These are phyloP conservation scores for Drosophila trichaetosa DNA, from an alignment of 2,888 invertebrate genomes.

Conservation along the genomic window DNA sequence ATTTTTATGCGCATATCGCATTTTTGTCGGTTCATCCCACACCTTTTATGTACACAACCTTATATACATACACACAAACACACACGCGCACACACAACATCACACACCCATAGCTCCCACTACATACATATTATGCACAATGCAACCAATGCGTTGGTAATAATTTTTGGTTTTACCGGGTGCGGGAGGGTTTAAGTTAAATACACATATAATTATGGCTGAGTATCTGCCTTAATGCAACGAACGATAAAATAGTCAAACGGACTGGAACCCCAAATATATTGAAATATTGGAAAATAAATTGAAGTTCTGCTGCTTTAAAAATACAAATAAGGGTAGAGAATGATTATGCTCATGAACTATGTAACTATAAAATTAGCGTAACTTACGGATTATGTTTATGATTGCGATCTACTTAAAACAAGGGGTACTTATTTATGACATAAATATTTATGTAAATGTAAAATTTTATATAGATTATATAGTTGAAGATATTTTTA, in stretches of 20 bases:
- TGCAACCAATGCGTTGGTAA: constrained; percentile 42
- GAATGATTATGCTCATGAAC: neutral
- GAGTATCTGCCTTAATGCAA: constrained; percentile 25
- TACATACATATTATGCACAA: constrained; percentile 26
- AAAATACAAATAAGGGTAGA: too few relatives aligned
- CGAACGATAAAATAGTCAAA: constrained; percentile 11
- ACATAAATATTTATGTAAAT: neutral
- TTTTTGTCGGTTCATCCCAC: constrained; percentile 79
- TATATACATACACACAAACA: constrained; percentile 23
- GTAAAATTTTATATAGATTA: neutral
- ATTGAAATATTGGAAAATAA: neutral
- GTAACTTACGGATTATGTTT: neutral
- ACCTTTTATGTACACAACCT: constrained; percentile 56
- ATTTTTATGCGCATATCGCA: constrained; percentile 74
- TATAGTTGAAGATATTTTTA: neutral
- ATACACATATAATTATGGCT: constrained; percentile 33
- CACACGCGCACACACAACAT: constrained; percentile 11
- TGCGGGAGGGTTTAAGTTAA: constrained; percentile 27
- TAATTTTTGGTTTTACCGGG: constrained; percentile 45
- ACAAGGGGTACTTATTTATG: neutral
- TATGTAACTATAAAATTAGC: neutral
- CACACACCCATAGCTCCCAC: neutral
- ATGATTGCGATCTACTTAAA: neutral
- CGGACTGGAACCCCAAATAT: constrained; percentile 2
- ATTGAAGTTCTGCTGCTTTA: neutral